Evolutionary conservation across 2,888 invertebrate species (phyloP), one percentile per base, ranked within the genome.

Genomic region (Fissipunctia ypsillon): DNA sequence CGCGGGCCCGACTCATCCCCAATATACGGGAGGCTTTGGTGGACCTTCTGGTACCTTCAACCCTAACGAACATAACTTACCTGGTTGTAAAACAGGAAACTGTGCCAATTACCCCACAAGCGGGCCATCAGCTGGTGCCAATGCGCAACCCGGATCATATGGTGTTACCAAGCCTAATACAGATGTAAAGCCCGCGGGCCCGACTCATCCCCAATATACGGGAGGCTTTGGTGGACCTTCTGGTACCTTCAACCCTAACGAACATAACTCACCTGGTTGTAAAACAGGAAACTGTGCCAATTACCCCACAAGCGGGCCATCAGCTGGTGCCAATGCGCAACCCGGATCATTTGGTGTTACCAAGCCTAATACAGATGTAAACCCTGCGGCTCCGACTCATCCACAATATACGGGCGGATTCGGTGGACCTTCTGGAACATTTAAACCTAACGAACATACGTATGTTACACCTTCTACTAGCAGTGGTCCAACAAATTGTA

Each of bases 401-500:
- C 72, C 82, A 45, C 83, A 74, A 66, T 57, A 83, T 43, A 69
- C 68, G 19, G 69, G 68, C 2, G 67, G 67, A 52, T 84, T 64
- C 25, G 59, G 67, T 57, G 72, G 61, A 22, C 80, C 80, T 60
- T 57, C 73, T 56, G 52, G 41, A 28, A 48, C 61, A 35, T 68
- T 63, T 52, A 76, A 74, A 52, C 82, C 87, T 12, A 67, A 65
- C 48, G 83, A 79, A 71, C 64, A 73, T 38, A 50, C 31, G n/a
- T 60, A 85, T 45, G 84, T 83, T 67, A 67, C 70, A 25, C 82
- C 88, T 22, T n/a, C 81, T 56, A 87, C 89, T 22, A 78, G 86
- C 28, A 89, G 86, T 57, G 22, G 31, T 52, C 48, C 84, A 56
- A 57, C 45, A 38, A 56, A 31, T 56, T 78, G 86, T 64, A 71